Base-by-base conservation (phyloP, 2,888 invertebrate species). In the Drosophila anomalipes region DNA sequence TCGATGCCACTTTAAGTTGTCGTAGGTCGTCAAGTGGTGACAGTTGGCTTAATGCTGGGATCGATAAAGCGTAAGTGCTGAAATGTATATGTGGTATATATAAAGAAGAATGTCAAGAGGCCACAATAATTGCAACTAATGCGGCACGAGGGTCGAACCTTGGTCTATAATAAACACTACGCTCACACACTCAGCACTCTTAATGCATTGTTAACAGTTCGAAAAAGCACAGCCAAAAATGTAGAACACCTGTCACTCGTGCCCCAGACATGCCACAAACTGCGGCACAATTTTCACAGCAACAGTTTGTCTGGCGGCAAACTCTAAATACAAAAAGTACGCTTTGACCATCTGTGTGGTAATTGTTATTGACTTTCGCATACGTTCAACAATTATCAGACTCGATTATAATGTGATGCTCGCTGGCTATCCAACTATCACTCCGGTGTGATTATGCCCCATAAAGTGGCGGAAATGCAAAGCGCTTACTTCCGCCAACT, bases 71-170 rank as follows among this genome's bases (percentile, higher is more conserved):
- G 82, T 82, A 73, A 81, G 79, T 77, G 85, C 41, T 67, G 65
- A 75, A 69, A 66, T 56, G 16, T 9, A 26, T 49, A 56, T 30
- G 19, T 32, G 19, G 10, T 10, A 32, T 52, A 47, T 82, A 88
- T 81, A 90, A 83, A 88, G 80, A 87, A 87, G 84, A 87, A 88
- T 87, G 87, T 90, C 87, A 87, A 87, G 87, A 87, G 87, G 87
- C 86, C 87, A 86, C 87, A 90, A 90, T 87, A 87, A 87, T 87
- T 89, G 81, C 83, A 88, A 77, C 90, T 90, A 87, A 87, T 87
- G 78, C 87, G 64, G 44, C 61, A 35, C 73, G 86, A 87, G 89
- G 87, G 87, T 83, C 83, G 70, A 54, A 82, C 87, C 89, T 89
- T 86, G 85, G 75, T 74, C 89, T 77, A 89, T 64, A 81, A 88